Evolutionary conservation across 2,113 vertebrate genomes (phyloP).

Genomic region (Tenrec ecaudatus): DNA sequence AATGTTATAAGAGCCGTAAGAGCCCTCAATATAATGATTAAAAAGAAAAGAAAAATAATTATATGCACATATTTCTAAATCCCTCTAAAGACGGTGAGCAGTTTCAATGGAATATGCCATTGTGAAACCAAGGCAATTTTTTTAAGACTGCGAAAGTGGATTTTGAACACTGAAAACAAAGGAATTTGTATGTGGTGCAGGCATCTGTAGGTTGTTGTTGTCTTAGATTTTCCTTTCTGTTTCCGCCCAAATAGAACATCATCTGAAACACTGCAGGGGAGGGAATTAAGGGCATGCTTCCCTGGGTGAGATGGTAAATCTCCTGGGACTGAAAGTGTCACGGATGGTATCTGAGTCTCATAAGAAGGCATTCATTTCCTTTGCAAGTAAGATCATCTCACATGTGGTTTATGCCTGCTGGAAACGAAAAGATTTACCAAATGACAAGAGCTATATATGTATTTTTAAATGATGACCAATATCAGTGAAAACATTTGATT

Average conservation of each 20-base stretch:
- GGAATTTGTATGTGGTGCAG: background rate
- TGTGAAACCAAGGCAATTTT: background rate
- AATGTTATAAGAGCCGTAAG: no score
- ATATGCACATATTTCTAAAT: background rate
- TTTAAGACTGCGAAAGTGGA: background rate
- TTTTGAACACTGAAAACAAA: background rate
- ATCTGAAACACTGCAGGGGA: background rate
- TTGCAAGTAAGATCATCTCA: background rate
- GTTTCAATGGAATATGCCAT: background rate
- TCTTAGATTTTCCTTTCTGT: background rate
- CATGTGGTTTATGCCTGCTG: background rate
- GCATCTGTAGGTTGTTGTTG: background rate
- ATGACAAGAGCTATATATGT: background rate
- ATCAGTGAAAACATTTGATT: background rate
- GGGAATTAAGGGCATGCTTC: background rate
- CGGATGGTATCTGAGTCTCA: background rate
- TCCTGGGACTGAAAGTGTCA: background rate
- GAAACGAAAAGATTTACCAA: background rate
- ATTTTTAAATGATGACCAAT: background rate
- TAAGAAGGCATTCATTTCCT: background rate
- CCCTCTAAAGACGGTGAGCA: background rate
- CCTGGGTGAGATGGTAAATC: background rate
- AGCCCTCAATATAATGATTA: no score
- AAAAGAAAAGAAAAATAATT: background rate
- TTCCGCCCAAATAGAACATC: background rate